phyloP scores from a whole-genome alignment of 2,797 vertebrate genomes.

The Novumbra hubbsi region DNA sequence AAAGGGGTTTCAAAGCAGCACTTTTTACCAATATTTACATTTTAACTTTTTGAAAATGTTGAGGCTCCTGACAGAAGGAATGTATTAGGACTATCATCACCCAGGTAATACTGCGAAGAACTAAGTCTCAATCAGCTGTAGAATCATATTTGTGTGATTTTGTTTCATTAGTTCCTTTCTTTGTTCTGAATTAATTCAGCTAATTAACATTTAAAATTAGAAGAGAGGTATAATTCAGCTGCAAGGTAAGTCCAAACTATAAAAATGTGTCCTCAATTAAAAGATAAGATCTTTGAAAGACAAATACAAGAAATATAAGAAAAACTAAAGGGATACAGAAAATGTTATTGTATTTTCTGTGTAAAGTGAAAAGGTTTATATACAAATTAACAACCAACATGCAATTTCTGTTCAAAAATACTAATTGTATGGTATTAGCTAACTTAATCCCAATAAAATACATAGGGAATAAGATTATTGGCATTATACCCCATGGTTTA shows the following conservation, averaged over 20 bases:
- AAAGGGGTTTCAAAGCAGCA: too few relatives aligned
- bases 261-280: not conserved
- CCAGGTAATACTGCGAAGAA: not conserved
- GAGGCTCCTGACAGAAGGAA: too few relatives aligned
- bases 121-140: not conserved
- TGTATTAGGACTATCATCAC: too few relatives aligned
- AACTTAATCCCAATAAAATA: conserved; percentile 25
- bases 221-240: not conserved
- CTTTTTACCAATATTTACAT: too few relatives aligned
- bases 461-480: not conserved
- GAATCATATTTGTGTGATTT: not conserved
- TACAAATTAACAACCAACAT: not conserved
- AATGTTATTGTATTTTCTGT: not conserved
- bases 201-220: not conserved
- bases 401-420: not conserved
- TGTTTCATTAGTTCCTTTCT: not conserved
- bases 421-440: conserved; percentile 24
- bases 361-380: not conserved
- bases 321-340: not conserved
- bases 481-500: conserved; percentile 59
- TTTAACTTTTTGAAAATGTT: too few relatives aligned
- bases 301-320: not conserved
- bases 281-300: not conserved
- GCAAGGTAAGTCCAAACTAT: not conserved
- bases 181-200: not conserved